Evolutionary conservation across 2,113 vertebrate genomes (phyloP).

Genomic region (Nannobrachium achirus): DNA sequence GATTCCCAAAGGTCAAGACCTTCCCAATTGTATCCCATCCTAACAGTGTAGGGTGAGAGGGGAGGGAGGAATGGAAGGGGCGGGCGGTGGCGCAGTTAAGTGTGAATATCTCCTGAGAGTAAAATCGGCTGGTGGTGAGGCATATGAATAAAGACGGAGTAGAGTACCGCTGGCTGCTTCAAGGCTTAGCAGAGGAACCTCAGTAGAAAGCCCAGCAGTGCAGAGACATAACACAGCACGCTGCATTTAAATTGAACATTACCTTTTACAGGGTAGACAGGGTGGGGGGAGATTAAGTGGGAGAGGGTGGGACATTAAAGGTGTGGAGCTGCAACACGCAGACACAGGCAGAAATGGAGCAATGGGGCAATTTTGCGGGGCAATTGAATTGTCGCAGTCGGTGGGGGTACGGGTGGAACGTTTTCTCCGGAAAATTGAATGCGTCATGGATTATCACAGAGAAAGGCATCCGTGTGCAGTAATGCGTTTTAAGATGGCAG

Average conservation of each 20-base stretch:
- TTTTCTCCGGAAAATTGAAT: slow-evolving; percentile 31
- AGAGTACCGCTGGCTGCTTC: not conserved
- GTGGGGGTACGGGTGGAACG: slow-evolving; percentile 2
- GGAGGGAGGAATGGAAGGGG: not conserved
- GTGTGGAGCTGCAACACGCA: slow-evolving; percentile 18
- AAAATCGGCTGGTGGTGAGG: slow-evolving; percentile 1
- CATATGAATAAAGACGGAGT: slow-evolving; percentile 36
- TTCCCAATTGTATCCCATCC: slow-evolving; percentile 44
- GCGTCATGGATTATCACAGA: slow-evolving; percentile 32
- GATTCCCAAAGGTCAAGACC: slow-evolving; percentile 50
- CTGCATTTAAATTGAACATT: slow-evolving; percentile 59
- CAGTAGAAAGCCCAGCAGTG: slow-evolving; percentile 12
- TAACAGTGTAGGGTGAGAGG: slow-evolving; percentile 22
- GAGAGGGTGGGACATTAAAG: slow-evolving; percentile 20
- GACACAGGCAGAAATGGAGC: slow-evolving; percentile 25
- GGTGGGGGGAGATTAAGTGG: slow-evolving; percentile 17
- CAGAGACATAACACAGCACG: slow-evolving; percentile 41
- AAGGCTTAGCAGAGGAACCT: not conserved
- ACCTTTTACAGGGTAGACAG: slow-evolving; percentile 32
- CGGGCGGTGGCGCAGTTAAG: slow-evolving; percentile 7
- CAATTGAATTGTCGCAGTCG: slow-evolving; percentile 5
- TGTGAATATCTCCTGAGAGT: not conserved
- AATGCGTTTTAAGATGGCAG: slow-evolving; percentile 11
- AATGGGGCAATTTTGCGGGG: slow-evolving; percentile 12
- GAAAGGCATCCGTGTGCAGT: slow-evolving; percentile 4